These are phyloP conservation scores for Falco punctatus DNA, from an alignment of 2,113 vertebrate species.

Conservation along the genomic window DNA sequence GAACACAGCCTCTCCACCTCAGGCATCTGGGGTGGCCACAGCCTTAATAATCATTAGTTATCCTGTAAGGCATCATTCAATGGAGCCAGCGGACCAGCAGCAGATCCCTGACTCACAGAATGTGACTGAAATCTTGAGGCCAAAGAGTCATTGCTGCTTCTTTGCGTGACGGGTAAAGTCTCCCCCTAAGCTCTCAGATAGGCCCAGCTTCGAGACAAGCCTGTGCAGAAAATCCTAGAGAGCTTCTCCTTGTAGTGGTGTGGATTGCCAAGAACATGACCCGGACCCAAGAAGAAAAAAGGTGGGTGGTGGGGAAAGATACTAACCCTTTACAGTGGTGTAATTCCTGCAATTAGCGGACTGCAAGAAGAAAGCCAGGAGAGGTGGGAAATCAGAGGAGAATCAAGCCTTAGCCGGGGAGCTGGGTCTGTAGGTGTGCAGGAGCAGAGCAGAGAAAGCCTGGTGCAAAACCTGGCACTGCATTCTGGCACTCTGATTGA, in stretches of 20 bases:
- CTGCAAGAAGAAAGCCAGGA: not conserved
- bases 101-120: not conserved
- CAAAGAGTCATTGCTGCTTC: not conserved
- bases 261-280: not conserved
- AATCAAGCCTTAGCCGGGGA: not conserved
- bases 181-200: not conserved
- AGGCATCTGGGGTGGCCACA: not conserved
- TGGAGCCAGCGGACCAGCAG: not conserved
- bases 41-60: not conserved
- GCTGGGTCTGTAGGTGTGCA: not conserved
- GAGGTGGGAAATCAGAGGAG: not conserved
- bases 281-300: not conserved
- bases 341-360: not conserved
- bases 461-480: slow-evolving; percentile 18
- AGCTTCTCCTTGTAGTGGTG: not conserved
- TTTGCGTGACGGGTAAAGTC: not conserved
- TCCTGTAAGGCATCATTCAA: not conserved
- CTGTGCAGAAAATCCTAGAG: not conserved
- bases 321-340: not conserved
- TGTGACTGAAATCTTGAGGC: not conserved
- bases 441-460: not conserved
- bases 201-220: not conserved
- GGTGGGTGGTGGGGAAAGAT: not conserved
- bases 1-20: not conserved
- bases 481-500: slow-evolving; percentile 26